phyloP scores from a whole-genome alignment of 2,888 invertebrate genomes.

The Papilio elwesi region DNA sequence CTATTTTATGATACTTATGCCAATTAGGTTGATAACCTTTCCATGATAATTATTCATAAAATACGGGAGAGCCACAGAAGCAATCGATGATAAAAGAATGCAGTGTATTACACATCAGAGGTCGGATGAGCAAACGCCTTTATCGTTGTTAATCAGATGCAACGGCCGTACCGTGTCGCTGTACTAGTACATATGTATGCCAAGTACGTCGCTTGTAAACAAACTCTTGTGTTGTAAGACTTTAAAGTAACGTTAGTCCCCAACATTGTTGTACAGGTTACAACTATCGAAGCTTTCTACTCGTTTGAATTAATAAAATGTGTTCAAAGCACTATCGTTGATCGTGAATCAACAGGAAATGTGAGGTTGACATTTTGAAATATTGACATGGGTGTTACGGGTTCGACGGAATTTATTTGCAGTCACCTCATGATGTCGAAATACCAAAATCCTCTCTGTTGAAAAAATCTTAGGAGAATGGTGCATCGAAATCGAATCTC shows the following conservation, averaged over 20 bases:
- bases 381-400: too few species aligned
- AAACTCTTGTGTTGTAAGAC: slow-evolving; percentile 11
- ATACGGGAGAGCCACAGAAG: slow-evolving; percentile 1
- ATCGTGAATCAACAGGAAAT: too few species aligned
- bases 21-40: too few species aligned
- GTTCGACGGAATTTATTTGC: too few species aligned
- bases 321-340: background rate
- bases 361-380: too few species aligned
- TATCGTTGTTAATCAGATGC: slow-evolving; percentile 50
- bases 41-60: background rate
- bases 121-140: slow-evolving; percentile 45
- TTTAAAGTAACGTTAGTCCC: slow-evolving; percentile 1
- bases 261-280: background rate
- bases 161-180: slow-evolving; percentile 46
- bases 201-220: slow-evolving; percentile 34
- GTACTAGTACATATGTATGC: slow-evolving; percentile 33
- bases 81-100: slow-evolving; percentile 15
- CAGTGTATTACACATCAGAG: slow-evolving; percentile 1
- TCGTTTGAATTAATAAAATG: slow-evolving; percentile 16
- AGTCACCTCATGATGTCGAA: too few species aligned
- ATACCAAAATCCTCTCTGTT: too few species aligned
- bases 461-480: too few species aligned
- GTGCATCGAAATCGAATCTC: too few species aligned
- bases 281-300: slow-evolving; percentile 6
- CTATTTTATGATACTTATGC: too few species aligned